Base-by-base conservation (phyloP, 2,888 invertebrate genomes). In the Julus scandinavius region DNA sequence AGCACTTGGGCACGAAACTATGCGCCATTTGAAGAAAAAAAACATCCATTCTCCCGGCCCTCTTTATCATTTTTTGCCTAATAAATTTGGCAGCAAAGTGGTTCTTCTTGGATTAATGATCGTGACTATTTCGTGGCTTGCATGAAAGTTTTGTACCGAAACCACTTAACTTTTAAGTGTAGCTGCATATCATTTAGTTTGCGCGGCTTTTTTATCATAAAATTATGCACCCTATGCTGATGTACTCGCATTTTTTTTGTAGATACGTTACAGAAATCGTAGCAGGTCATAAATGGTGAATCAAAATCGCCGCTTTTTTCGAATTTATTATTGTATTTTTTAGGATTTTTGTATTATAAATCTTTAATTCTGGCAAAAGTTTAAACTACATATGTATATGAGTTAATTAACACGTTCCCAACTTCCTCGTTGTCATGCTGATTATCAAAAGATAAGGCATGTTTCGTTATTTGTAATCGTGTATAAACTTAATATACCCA, bases 31-130 rank as follows among this genome's bases (percentile, higher is more conserved):
- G 38, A 54, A 5, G 54, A 13, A 40, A 13, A 40, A 80, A 80
- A 80, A 80, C 2, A 2, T 11, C n/a, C n/a, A 5, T 29, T 72
- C 72, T 29, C 72, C 72, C 63, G 2, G 38, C 80, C 13, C 80
- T 80, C 80, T 80, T 38, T 38, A 80, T 80, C 80, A 80, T 80
- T 80, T 80, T 80, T 80, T 80, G 38, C 11, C 80, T 80, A 80
- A 80, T 80, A 80, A 80, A 80, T 80, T 80, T 80, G 80, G 80
- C 80, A 80, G 80, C 80, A 13, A 80, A 80, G 80, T 80, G 80
- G 80, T 80, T 80, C 80, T 80, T 80, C 38, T 80, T 40, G 80
- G 80, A 80, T 80, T 80, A 80, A 80, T 80, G 80, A 80, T 80
- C 38, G 80, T 80, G 80, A 40, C 80, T 80, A 80, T 80, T 38